These are phyloP conservation scores for Heliconius erato DNA, from an alignment of 2,888 invertebrate species.

Conservation along the genomic window DNA sequence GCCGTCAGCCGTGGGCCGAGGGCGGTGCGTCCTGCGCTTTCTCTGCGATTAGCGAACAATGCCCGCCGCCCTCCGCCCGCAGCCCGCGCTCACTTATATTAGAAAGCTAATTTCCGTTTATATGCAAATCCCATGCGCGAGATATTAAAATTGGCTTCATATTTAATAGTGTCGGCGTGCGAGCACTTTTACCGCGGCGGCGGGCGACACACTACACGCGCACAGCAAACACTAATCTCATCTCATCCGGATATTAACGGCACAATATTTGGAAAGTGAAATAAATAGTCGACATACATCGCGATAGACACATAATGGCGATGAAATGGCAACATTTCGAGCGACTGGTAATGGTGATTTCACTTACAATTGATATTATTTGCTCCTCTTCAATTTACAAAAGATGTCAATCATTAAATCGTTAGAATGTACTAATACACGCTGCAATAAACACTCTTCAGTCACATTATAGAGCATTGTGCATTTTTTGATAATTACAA, in stretches of 20 bases:
- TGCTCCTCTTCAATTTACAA: neutral
- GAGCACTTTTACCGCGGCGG: constrained; percentile 36
- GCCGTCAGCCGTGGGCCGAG: constrained; percentile 20
- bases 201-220: neutral
- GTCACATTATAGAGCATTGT: neutral
- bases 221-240: constrained; percentile 25
- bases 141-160: constrained; percentile 40
- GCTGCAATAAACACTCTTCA: neutral
- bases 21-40: constrained; percentile 67
- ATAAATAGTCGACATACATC: neutral
- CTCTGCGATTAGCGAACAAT: constrained; percentile 70
- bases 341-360: constrained; percentile 15
- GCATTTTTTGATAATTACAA: too few relatives aligned
- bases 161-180: constrained; percentile 29
- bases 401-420: neutral
- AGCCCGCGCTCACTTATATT: constrained; percentile 61
- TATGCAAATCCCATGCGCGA: constrained; percentile 66
- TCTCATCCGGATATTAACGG: constrained; percentile 33
- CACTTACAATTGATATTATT: constrained; percentile 17
- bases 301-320: neutral
- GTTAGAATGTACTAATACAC: too few relatives aligned
- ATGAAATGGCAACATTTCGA: constrained; percentile 13
- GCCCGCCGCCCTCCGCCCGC: constrained; percentile 44
- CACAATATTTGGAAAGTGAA: constrained; percentile 30
- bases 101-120: constrained; percentile 78